Evolutionary conservation across 1,140 invertebrate species (phyloP).

Genomic region (Papilio helenus): DNA sequence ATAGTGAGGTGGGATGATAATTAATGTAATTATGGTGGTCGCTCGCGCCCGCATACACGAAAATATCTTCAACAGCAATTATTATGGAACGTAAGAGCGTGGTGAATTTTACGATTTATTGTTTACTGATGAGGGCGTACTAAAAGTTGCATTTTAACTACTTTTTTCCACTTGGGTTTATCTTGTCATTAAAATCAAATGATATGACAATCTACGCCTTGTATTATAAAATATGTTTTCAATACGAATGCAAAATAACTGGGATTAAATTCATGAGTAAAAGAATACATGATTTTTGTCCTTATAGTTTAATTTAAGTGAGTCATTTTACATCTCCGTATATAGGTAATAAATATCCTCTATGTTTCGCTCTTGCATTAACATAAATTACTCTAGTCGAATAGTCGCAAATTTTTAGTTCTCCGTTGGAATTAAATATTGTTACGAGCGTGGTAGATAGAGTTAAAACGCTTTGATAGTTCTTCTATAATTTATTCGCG

Average conservation of each 20-base stretch:
- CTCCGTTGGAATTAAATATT: neutral
- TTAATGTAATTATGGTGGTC: conserved; percentile 58
- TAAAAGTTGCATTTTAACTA: neutral
- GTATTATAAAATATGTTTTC: too few relatives aligned
- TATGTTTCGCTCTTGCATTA: neutral
- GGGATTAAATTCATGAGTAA: too few relatives aligned
- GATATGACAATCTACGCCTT: too few relatives aligned
- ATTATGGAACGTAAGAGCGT: conserved; percentile 41
- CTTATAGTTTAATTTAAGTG: neutral
- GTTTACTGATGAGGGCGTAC: conserved; percentile 34
- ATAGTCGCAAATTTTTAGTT: neutral
- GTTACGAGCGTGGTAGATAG: too few relatives aligned
- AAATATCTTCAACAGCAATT: conserved; percentile 48
- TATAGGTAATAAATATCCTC: neutral
- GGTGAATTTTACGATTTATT: conserved; percentile 44
- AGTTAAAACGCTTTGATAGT: too few relatives aligned
- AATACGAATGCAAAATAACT: too few relatives aligned
- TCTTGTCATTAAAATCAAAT: neutral
- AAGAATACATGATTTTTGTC: neutral
- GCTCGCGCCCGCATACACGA: conserved; percentile 50
- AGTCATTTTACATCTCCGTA: neutral
- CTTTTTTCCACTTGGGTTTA: neutral
- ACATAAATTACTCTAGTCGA: neutral
- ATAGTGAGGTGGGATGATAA: conserved; percentile 56
- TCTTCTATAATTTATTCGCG: too few relatives aligned